Conservation (phyloP, 1,140 invertebrate genomes). For the Branchinecta lindahli region DNA sequence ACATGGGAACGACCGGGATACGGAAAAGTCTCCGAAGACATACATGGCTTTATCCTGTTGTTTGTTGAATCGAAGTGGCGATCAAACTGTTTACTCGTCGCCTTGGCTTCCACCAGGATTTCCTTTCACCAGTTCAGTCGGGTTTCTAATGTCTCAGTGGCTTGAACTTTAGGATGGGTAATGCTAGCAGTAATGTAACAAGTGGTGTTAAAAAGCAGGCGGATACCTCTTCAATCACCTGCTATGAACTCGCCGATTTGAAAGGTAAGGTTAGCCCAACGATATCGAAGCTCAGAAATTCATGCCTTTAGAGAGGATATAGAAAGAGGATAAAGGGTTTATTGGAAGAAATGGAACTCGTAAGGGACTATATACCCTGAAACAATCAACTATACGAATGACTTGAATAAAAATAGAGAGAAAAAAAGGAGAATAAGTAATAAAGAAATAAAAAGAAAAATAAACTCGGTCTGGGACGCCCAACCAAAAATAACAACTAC, state of each 20-base stretch:
- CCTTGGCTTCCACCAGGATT: too few relatives aligned
- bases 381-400: neutral
- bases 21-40: too few relatives aligned
- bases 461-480: neutral
- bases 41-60: too few relatives aligned
- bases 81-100: too few relatives aligned
- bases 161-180: slow-evolving; percentile 47
- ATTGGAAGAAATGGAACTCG: too few relatives aligned
- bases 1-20: too few relatives aligned
- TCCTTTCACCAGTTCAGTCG: neutral
- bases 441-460: neutral
- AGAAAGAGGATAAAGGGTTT: too few relatives aligned
- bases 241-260: slow-evolving; percentile 69
- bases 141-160: neutral
- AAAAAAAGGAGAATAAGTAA: slow-evolving; percentile 12
- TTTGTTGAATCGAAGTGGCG: too few relatives aligned
- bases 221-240: slow-evolving; percentile 45
- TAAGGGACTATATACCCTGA: too few relatives aligned
- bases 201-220: slow-evolving; percentile 83
- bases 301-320: too few relatives aligned
- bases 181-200: slow-evolving; percentile 79
- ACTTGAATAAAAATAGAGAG: neutral
- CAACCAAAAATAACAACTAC: too few relatives aligned
- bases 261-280: slow-evolving; percentile 47
- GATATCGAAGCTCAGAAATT: too few relatives aligned